Percentiles rank a stretch among this genome's conserved stretches.
Conservation (phyloP, 2,113 vertebrate species). For the Charina bottae region DNA sequence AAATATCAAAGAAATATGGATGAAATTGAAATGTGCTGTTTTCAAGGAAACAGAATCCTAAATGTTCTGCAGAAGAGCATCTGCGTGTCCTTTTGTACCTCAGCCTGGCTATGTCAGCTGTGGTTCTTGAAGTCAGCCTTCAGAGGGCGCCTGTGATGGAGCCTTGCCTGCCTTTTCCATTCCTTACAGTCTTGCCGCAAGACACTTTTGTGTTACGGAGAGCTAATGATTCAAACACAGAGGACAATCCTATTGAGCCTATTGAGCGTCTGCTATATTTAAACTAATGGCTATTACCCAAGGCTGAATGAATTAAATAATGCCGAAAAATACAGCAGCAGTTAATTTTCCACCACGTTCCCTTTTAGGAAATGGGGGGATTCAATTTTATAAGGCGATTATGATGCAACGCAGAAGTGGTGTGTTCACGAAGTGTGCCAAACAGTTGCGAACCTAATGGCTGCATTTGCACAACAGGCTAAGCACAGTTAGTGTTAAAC, state of each 20-base stretch:
- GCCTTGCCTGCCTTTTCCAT: neutral
- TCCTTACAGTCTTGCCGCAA: neutral
- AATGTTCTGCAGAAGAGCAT: neutral
- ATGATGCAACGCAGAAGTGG: neutral
- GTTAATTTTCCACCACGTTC: neutral
- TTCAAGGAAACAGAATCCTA: neutral
- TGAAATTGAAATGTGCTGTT: neutral
- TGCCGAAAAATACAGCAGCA: neutral
- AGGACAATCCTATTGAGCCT: neutral
- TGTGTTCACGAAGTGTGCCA: neutral
- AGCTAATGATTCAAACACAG: neutral
- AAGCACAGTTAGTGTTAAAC: neutral
- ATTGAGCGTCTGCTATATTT: neutral
- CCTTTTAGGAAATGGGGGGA: neutral
- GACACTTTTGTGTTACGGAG: neutral
- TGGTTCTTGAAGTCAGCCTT: slow-evolving; percentile 42
- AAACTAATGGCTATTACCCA: neutral
- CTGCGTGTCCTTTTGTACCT: neutral
- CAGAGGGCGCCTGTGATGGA: slow-evolving; percentile 66
- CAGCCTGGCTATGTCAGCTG: neutral
- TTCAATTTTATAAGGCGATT: neutral
- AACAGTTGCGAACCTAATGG: neutral
- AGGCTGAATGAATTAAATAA: neutral
- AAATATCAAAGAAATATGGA: neutral
- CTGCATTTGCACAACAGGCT: neutral